Evolutionary conservation across 2,888 invertebrate species (phyloP), one percentile per base, ranked within the genome.

Genomic region (Halictus ligatus): DNA sequence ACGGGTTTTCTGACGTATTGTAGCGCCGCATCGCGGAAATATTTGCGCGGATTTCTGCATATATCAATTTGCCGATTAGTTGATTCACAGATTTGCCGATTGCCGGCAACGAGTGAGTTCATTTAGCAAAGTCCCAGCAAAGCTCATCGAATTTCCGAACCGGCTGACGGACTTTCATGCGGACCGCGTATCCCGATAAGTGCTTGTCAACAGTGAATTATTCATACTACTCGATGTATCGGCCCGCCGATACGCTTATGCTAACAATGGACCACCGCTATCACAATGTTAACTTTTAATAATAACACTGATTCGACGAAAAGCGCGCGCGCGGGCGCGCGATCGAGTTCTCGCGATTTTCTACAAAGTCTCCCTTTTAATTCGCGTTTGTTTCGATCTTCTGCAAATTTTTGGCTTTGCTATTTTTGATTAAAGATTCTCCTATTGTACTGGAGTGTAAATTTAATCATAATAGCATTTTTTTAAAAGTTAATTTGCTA

Each of bases 191-290:
- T n/a, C 40, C 40, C 25, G 15, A 50, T 48, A 48, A 69, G 58
- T 75, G 8, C 29, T 67, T 58, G 67, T 43, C 58, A 77, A 69
- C 76, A 48, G 29, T 84, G 54, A 74, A 84, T 77, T 84, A 84
- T 82, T 81, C 58, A 77, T 81, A 35, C 8, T n/a, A n/a, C 13
- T 25, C 15, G 25, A 10, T 21, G n/a, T 18, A 58, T 71, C 25
- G 25, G 2, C n/a, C 12, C 29, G 6, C 43, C 25, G 40, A 54
- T 54, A 15, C 7, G 1, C 72, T 50, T 25, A 60, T 80, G 60
- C n/a, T 76, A 76, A 83, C 15, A n/a, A n/a, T 67, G 67, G 35
- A 67, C 67, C 35, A 25, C 60, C 25, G 60, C 25, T 25, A 25
- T 25, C 13, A 25, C 25, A 25, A 60, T 10, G 21, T 21, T 54